Conservation (phyloP, 1,140 invertebrate genomes). For the Drosophila mojavensis region DNA sequence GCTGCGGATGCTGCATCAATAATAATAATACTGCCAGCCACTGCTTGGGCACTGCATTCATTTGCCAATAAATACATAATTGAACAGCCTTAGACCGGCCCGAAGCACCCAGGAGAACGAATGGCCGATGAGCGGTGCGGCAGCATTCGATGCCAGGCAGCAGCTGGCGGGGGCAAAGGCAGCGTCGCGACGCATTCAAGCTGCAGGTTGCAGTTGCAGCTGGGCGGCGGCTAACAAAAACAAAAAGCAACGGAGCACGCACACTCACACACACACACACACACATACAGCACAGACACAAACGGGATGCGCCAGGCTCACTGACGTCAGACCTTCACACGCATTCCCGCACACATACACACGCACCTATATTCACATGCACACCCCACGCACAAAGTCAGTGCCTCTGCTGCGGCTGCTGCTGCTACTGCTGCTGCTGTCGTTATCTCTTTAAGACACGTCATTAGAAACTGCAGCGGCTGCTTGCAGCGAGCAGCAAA, state of each 20-base stretch:
- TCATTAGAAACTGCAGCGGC: constrained; percentile 53
- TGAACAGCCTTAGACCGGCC: constrained; percentile 8
- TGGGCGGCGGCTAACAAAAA: constrained; percentile 40
- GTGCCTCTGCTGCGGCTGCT: background rate
- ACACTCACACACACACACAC: background rate
- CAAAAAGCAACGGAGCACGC: constrained; percentile 4
- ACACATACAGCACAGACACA: background rate
- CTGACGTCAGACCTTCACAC: constrained; percentile 48
- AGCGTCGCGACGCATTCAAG: background rate
- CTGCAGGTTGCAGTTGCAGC: constrained; percentile 37
- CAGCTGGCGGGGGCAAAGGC: background rate
- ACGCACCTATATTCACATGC: background rate
- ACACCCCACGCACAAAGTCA: constrained; percentile 43
- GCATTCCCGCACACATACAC: constrained; percentile 16
- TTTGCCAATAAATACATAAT: constrained; percentile 23
- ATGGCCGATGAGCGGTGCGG: background rate
- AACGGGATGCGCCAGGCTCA: constrained; percentile 43
- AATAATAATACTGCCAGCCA: constrained; percentile 29
- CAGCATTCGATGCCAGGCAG: background rate
- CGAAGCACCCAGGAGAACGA: background rate
- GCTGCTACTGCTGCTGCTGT: constrained; percentile 1
- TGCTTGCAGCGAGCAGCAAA: constrained; percentile 31
- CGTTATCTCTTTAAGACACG: constrained; percentile 51
- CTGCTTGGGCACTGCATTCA: constrained; percentile 25
- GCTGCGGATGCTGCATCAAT: constrained; percentile 37